Conservation (phyloP, 2,797 vertebrate genomes). For the Semaprochilodus insignis region DNA sequence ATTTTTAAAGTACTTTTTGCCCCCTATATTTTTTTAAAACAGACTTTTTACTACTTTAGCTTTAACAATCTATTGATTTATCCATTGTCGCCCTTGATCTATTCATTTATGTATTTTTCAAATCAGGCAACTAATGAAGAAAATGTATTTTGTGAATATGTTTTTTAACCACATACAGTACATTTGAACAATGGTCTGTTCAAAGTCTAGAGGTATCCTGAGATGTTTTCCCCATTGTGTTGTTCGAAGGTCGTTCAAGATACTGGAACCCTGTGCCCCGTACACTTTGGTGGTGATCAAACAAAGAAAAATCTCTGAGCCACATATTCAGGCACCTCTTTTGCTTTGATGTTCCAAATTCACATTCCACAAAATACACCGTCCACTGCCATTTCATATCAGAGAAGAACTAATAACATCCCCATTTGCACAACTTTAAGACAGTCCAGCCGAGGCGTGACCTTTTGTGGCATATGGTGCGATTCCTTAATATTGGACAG, state of each 20-base stretch:
- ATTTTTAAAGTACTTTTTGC: no score
- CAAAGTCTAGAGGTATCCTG: background rate
- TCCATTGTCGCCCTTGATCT: no score
- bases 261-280: background rate
- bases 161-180: background rate
- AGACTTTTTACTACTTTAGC: no score
- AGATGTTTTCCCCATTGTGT: background rate
- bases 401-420: slow-evolving; percentile 23
- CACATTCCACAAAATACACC: slow-evolving; percentile 19
- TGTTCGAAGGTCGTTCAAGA: background rate
- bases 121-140: no score
- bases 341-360: slow-evolving; percentile 47
- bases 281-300: slow-evolving; percentile 30
- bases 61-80: no score
- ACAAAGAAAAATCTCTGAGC: slow-evolving; percentile 35
- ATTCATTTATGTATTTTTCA: no score
- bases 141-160: background rate
- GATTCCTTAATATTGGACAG: slow-evolving; percentile 61
- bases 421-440: slow-evolving; percentile 39
- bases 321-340: background rate
- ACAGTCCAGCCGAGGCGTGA: slow-evolving; percentile 51
- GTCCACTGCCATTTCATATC: slow-evolving; percentile 30
- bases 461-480: slow-evolving; percentile 72
- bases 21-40: no score
- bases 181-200: background rate